A percentile compares a stretch with the other conserved stretches of the same genome.
These are phyloP conservation scores for Corvus cornix DNA, from an alignment of 2,113 vertebrate genomes.

Conservation along the genomic window DNA sequence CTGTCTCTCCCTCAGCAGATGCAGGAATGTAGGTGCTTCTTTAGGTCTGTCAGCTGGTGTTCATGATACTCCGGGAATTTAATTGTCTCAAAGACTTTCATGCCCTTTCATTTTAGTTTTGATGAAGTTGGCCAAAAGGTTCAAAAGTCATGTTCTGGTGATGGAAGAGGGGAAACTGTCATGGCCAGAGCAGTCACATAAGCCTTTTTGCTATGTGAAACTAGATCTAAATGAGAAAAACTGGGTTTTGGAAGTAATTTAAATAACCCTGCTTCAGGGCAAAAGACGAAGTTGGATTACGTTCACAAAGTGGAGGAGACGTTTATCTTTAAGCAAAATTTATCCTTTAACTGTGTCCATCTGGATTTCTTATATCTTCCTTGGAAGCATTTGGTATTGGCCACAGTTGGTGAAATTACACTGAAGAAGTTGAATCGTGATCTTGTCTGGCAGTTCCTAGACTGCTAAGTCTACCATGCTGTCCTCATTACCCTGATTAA, in stretches of 20 bases:
- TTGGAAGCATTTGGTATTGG: not conserved
- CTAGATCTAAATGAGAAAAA: constrained; percentile 4
- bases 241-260: constrained; percentile 6
- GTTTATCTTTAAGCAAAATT: not conserved
- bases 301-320: not conserved
- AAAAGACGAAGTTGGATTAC: not conserved
- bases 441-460: not conserved
- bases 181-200: not conserved
- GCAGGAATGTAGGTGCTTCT: not conserved
- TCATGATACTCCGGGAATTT: not conserved
- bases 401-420: not conserved
- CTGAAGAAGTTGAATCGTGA: not conserved
- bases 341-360: constrained; percentile 17
- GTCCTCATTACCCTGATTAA: not conserved
- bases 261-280: not conserved
- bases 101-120: not conserved
- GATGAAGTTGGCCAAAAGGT: not conserved
- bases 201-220: not conserved
- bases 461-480: not conserved
- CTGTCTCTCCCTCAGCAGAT: not conserved
- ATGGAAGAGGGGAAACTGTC: not conserved
- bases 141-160: not conserved
- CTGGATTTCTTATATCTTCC: not conserved
- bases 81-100: not conserved
- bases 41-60: not conserved